Evolutionary conservation across 1,140 invertebrate genomes (phyloP), one percentile per base, ranked within the genome.

Genomic region (Diplogasteroides magnus): DNA sequence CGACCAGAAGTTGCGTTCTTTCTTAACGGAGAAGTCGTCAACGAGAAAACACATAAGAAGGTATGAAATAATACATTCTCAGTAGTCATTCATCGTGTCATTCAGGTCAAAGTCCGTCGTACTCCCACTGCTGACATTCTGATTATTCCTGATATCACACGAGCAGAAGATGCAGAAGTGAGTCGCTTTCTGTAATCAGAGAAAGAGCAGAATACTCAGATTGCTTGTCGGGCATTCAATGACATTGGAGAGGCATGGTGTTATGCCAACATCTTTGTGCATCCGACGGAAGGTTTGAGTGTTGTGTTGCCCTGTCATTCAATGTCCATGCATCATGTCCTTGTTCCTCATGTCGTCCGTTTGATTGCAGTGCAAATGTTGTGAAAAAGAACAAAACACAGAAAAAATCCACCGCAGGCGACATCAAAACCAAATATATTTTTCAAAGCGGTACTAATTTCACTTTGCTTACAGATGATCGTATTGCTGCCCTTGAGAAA

Each of bases 221-320:
- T 67, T 64, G 70, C 70, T 11, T 67, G 64, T 32, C 65, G 67
- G 32, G 70, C 70, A 31, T 37, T 72, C 6, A 72, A 72, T 67
- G 64, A 60, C 2, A 64, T 64, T 37, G 70, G 70, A 31, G 70
- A 72, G 59, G 70, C 70, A 31, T 72, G 70, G 70, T 72, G 70
- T 28, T 72, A 62, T 60, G 66, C 70, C 62, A 64, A 72, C 59
- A 48, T 72, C 26, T 32, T 64, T 67, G 65, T 72, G 58, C 66
- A 64, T 68, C 37, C 65, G 64, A 61, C 59, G 15, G 31, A 72
- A 67, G 70, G 70, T 72, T 28, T 56, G 25, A 14, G 28, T 61
- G 37, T 48, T 48, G 6, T 48, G 6, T 48, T 19, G 6, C 19
- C 19, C 6, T 48, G 37, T 48, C 37, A 19, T 48, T 11, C 6